Evolutionary conservation across 1,140 invertebrate species (phyloP), one percentile per base, ranked within the genome.

Genomic region (Eufriesea mexicana): DNA sequence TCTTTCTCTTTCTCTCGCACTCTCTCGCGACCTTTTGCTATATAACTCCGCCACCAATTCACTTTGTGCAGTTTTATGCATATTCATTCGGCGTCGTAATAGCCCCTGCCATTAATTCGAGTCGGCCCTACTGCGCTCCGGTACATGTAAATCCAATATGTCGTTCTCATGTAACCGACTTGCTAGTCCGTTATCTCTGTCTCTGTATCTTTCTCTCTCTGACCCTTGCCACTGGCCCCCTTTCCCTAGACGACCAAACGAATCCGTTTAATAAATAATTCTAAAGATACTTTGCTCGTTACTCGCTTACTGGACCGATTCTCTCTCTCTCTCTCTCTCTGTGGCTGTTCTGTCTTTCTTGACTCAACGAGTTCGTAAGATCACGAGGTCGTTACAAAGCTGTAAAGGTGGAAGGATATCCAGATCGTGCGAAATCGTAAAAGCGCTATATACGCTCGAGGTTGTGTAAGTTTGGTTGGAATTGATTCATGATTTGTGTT

Each of bases 11-110:
- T 42, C 62, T 42, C 0, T 28, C n/a, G 9, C 59, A 16, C 25
- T 64, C 49, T 55, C 73, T 78, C 66, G 71, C 62, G 35, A 25
- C 77, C 74, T 57, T 61, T 75, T 80, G 80, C 68, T 84, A 89
- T 35, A 35, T 85, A 89, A 83, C 85, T 84, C 84, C 77, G 62
- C 85, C 84, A 86, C 91, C 90, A 89, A 91, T 91, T 92, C 91
- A 91, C 91, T 91, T 91, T 92, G 89, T 86, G 74, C 88, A 91
- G 84, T 91, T 92, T 91, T 91, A 92, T 91, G 91, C 91, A 91
- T 92, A 91, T 91, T 90, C 89, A 92, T 91, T 90, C 85, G 84
- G 81, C 86, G 76, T 84, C 83, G 89, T 91, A 90, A 91, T 90
- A 90, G 90, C 89, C 85, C 76, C 62, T 79, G 78, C 90, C 88